These are phyloP conservation scores for Myotis vivesi DNA, from an alignment of 2,797 vertebrate species.

Conservation along the genomic window DNA sequence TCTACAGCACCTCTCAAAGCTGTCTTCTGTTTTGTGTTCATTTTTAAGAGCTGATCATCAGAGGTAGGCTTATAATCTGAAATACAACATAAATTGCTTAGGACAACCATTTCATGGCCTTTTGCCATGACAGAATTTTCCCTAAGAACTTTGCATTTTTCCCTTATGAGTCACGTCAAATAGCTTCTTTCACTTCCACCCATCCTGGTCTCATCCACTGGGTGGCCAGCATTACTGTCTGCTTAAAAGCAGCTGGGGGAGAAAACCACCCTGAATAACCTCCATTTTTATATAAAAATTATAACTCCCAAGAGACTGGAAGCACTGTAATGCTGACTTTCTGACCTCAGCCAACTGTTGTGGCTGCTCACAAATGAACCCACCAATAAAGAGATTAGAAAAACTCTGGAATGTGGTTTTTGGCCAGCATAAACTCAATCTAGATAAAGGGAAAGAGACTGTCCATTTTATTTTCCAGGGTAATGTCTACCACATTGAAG, in stretches of 20 bases:
- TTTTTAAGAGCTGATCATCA: conserved; percentile 54
- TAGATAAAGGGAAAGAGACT: background rate
- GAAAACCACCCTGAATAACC: conserved; percentile 54
- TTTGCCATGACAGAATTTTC: conserved; percentile 67
- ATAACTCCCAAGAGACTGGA: conserved; percentile 56
- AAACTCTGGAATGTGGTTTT: conserved; percentile 54
- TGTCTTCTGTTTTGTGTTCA: background rate
- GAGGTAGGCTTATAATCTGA: conserved; percentile 65
- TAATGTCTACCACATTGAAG: conserved; percentile 39
- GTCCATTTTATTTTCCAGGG: conserved; percentile 11
- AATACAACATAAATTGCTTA: conserved; percentile 75
- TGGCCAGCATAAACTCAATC: conserved; percentile 54
- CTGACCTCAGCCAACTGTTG: conserved; percentile 72
- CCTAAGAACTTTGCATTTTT: conserved; percentile 69
- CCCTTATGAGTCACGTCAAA: conserved; percentile 78
- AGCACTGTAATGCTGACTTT: conserved; percentile 70
- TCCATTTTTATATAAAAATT: conserved; percentile 73
- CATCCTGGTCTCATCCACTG: conserved; percentile 35
- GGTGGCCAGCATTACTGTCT: conserved; percentile 71
- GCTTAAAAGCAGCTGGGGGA: conserved; percentile 70
- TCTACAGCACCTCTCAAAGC: background rate
- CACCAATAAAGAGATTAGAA: conserved; percentile 66
- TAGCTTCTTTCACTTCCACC: conserved; percentile 68
- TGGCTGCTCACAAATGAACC: conserved; percentile 51
- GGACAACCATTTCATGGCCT: conserved; percentile 68